phyloP scores from a whole-genome alignment of 2,888 invertebrate species.

The Pollenia angustigena region DNA sequence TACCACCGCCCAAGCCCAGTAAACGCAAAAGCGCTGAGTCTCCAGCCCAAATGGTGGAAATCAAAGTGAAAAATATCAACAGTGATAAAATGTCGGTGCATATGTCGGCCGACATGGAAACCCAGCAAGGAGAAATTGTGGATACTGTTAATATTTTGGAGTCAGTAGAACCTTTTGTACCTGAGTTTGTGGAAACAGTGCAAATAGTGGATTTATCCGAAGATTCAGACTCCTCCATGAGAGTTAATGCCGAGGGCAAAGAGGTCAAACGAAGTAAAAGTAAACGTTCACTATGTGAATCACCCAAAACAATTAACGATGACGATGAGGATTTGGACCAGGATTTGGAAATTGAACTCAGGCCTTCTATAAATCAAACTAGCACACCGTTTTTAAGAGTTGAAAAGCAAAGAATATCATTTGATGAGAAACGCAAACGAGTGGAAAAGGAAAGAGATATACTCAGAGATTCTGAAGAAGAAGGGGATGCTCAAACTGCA shows the following conservation, averaged over 20 bases:
- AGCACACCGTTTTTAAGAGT: constrained; percentile 81
- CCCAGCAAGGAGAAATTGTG: constrained; percentile 84
- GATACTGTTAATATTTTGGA: constrained; percentile 85
- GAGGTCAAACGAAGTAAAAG: constrained; percentile 78
- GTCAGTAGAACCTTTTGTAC: constrained; percentile 85
- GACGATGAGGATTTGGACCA: constrained; percentile 65
- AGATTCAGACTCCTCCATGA: constrained; percentile 84
- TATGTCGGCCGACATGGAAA: constrained; percentile 75
- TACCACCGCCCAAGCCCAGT: constrained; percentile 75
- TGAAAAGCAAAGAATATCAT: constrained; percentile 83
- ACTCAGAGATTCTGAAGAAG: constrained; percentile 82
- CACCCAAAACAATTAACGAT: constrained; percentile 69
- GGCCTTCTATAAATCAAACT: constrained; percentile 76
- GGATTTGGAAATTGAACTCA: constrained; percentile 75
- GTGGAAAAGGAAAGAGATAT: constrained; percentile 83
- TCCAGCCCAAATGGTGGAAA: constrained; percentile 87
- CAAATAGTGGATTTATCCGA: constrained; percentile 86
- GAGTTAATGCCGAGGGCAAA: constrained; percentile 76
- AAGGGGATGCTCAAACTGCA: constrained; percentile 27
- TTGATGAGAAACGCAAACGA: constrained; percentile 83
- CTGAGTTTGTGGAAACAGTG: constrained; percentile 86
- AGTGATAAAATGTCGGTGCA: constrained; percentile 86
- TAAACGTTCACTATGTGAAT: constrained; percentile 78
- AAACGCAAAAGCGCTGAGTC: constrained; percentile 79
- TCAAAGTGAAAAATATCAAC: constrained; percentile 88